A percentile compares a stretch with the other conserved stretches of the same genome.
phyloP scores from a whole-genome alignment of 2,888 invertebrate species.

The Cheilosia impressa region DNA sequence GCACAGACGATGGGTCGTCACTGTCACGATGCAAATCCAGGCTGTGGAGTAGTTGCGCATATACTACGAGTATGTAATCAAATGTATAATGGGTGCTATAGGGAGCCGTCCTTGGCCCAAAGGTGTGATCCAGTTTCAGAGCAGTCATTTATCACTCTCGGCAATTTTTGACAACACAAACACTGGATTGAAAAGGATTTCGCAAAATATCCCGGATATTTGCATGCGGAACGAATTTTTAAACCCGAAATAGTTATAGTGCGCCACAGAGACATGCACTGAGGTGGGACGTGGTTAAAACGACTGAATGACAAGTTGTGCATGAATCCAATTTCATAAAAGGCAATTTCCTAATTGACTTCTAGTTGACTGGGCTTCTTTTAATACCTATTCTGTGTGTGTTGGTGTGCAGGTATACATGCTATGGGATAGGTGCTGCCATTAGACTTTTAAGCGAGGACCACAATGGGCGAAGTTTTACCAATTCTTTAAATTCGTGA shows the following conservation, averaged over 20 bases:
- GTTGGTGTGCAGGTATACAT: too few relatives aligned
- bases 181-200: background rate
- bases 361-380: background rate
- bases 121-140: conserved; percentile 8
- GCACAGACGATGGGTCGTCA: background rate
- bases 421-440: too few relatives aligned
- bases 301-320: conserved; percentile 1
- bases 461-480: too few relatives aligned
- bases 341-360: conserved; percentile 7
- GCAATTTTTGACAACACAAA: conserved; percentile 41
- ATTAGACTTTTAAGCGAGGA: too few relatives aligned
- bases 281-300: background rate
- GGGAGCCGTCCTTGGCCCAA: conserved; percentile 1
- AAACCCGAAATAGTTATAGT: too few relatives aligned
- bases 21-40: conserved; percentile 10
- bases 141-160: conserved; percentile 41
- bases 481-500: too few relatives aligned
- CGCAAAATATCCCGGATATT: too few relatives aligned
- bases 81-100: background rate
- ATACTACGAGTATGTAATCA: conserved; percentile 19
- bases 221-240: too few relatives aligned
- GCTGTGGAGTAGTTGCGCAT: background rate
- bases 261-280: too few relatives aligned
- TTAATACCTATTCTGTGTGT: too few relatives aligned
- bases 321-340: conserved; percentile 3